Base-by-base conservation (phyloP, 2,797 vertebrate species). In the Pangasius krempfi region DNA sequence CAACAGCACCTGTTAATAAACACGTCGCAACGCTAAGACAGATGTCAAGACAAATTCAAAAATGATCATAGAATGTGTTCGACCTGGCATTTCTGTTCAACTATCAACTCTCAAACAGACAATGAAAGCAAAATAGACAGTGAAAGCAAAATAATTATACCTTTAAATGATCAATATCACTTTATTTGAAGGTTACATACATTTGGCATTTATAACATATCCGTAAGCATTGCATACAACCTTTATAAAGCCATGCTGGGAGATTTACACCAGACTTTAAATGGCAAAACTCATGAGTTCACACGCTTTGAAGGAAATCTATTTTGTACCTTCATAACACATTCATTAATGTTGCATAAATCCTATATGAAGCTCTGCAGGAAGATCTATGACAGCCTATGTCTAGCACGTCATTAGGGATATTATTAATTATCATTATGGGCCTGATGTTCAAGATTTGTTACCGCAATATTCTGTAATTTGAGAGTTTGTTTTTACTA, bases 1-100 rank as follows among this genome's bases (percentile, higher is more conserved):
- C 80, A 94, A 89, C 70, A 96, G 76, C 78, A 89, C 87, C 96
- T 97, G 89, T 20, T 5, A 33, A 56, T 16, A 66, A 73, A 75
- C 37, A 66, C n/a, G 7, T 14, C 10, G 30, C 70, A 33, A 52
- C 8, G 10, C 3, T 68, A 18, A 52, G 12, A 52, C 12, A 44
- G 40, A 56, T 62, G 25, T 14, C 22, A 76, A 76, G 10, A 10
- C 10, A 13, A 75, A 44, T 75, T 47, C 22, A 50, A 0, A 6
- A 50, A 47, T 27, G 0, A 79, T 30, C 27, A 20, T 3, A 54
- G 14, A n/a, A 18, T n/a, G 47, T 7, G 1, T 78, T 2, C 33
- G 47, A 25, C 7, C n/a, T 2, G 78, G 3, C 7, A 12, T 80
- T 50, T 78, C 20, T 56, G 78, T n/a, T 16, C 8, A 13, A 37